These are phyloP conservation scores for Grantiella picta DNA, from an alignment of 2,113 vertebrate genomes.

Conservation along the genomic window DNA sequence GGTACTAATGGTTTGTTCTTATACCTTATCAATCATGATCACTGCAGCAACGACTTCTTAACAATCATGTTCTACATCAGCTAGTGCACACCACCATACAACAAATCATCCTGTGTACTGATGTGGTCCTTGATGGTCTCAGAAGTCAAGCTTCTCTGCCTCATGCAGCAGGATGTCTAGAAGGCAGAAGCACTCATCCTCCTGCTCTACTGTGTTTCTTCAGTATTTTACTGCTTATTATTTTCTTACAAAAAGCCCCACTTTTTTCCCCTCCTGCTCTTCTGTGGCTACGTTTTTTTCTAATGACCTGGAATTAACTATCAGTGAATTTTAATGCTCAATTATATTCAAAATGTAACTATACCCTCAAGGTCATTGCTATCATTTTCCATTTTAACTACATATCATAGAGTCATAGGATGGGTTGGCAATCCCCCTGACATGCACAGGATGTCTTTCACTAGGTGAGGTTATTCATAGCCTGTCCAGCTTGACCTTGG, in stretches of 20 bases:
- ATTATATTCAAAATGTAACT: not conserved
- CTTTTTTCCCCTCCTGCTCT: accelerated
- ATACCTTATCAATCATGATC: not conserved
- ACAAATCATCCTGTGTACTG: not conserved
- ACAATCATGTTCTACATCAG: not conserved
- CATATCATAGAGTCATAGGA: not conserved
- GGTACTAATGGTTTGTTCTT: not conserved
- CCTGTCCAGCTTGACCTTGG: not conserved
- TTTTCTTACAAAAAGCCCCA: not conserved
- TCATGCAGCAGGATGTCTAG: not conserved
- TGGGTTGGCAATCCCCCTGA: not conserved
- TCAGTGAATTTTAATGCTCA: not conserved
- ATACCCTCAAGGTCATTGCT: not conserved
- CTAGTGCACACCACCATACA: not conserved
- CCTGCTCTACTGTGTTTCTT: not conserved
- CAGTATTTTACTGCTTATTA: not conserved
- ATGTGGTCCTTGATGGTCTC: not conserved
- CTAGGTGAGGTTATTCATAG: not conserved
- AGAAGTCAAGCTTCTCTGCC: not conserved
- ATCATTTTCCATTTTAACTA: not conserved
- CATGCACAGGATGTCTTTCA: not conserved
- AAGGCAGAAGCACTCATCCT: not conserved
- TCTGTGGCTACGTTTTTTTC: not conserved
- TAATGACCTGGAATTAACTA: not conserved
- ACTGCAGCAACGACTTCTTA: not conserved